A percentile compares a stretch with the other conserved stretches of the same genome.
Evolutionary conservation across 1,140 invertebrate genomes (phyloP).

Genomic region (Trachelipus rathkii): DNA sequence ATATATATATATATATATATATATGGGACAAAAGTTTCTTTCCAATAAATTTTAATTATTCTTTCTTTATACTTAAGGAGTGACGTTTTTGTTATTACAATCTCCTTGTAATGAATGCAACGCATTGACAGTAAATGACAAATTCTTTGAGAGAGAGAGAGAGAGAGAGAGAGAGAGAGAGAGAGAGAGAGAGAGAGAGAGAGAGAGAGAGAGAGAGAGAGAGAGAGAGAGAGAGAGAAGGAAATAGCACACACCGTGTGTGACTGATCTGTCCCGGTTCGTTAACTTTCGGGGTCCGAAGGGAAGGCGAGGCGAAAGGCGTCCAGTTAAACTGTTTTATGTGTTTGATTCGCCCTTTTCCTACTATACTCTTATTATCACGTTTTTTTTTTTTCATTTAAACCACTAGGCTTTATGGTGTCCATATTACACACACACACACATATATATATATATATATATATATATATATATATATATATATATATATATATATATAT

Average conservation of each 20-base stretch:
- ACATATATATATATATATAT: background rate
- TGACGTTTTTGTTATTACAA: background rate
- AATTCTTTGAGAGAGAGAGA: no score
- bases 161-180: background rate
- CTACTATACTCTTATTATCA: background rate
- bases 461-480: no score
- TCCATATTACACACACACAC: background rate
- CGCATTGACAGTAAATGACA: no score
- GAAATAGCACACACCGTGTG: background rate
- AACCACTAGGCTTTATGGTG: background rate
- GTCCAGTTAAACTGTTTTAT: no score
- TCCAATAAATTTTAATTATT: background rate
- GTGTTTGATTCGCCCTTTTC: no score
- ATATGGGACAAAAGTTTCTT: background rate
- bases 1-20: background rate
- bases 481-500: no score
- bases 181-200: constrained; percentile 2
- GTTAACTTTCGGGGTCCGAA: background rate
- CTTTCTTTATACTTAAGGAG: background rate
- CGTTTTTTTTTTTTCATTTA: background rate
- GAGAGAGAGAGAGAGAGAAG: background rate
- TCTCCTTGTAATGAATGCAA: background rate
- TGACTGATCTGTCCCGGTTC: background rate
- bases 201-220: constrained; percentile 2
- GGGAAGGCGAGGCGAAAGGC: no score